Conservation (phyloP, 2,113 vertebrate species). For the Tenebrosternarchus preto region DNA sequence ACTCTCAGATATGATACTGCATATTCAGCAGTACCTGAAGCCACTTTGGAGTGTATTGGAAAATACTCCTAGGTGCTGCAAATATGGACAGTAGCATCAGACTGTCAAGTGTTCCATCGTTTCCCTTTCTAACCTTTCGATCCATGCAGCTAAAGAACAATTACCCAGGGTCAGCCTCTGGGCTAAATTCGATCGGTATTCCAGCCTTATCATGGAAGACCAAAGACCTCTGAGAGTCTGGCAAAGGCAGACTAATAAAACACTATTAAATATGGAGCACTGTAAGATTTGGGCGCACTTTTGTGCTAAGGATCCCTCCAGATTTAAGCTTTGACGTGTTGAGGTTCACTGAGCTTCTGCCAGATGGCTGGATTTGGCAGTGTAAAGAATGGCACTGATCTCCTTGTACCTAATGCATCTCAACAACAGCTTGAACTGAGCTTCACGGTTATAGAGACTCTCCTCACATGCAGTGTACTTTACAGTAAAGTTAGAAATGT, state of each 20-base stretch:
- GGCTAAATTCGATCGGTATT: constrained; percentile 45
- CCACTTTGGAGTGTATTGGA: neutral
- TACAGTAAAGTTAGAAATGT: constrained; percentile 7
- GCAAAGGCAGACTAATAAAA: constrained; percentile 57
- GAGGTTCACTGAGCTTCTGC: constrained; percentile 14
- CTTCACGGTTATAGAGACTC: constrained; percentile 12
- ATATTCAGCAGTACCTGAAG: constrained; percentile 15
- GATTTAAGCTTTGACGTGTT: constrained; percentile 2
- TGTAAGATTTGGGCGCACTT: constrained; percentile 50
- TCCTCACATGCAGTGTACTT: neutral
- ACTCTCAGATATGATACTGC: constrained; percentile 11
- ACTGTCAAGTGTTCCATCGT: constrained; percentile 41
- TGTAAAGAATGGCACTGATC: constrained; percentile 16
- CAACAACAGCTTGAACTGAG: constrained; percentile 8
- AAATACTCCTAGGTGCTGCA: constrained; percentile 47
- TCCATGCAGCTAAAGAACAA: constrained; percentile 51
- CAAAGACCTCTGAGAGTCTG: constrained; percentile 54
- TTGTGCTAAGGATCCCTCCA: constrained; percentile 14
- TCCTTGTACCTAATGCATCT: constrained; percentile 26
- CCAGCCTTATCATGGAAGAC: constrained; percentile 40
- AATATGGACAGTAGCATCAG: constrained; percentile 53
- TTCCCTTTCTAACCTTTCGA: constrained; percentile 40
- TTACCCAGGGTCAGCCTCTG: constrained; percentile 28
- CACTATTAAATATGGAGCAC: constrained; percentile 56
- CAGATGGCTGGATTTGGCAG: constrained; percentile 26